A percentile compares a stretch with the other conserved stretches of the same genome.
Conservation (phyloP, 2,888 invertebrate species). For the Schrankia costaestrigalis region DNA sequence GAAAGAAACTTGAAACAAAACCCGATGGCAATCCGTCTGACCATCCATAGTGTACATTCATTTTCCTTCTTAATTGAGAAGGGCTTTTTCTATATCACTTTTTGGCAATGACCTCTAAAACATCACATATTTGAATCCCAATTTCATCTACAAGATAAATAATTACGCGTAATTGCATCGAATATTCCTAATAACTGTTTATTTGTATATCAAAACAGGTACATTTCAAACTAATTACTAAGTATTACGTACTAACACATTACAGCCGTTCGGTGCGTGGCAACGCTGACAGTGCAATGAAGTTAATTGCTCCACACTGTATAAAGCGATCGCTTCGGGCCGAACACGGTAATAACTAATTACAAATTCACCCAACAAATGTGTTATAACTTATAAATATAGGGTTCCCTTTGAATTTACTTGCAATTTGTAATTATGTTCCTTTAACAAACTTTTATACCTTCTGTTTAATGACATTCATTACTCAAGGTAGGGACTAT, state of each 20-base stretch:
- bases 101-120: too few species aligned
- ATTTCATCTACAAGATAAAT: too few species aligned
- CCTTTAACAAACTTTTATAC: background rate
- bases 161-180: background rate
- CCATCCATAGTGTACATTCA: too few species aligned
- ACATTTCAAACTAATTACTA: conserved; percentile 22
- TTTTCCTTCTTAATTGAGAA: too few species aligned
- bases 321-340: conserved; percentile 40
- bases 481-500: too few species aligned
- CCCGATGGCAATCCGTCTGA: too few species aligned
- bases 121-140: too few species aligned
- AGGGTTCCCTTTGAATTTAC: background rate
- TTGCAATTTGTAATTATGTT: background rate
- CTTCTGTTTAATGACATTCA: too few species aligned
- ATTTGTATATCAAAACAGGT: conserved; percentile 6
- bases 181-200: background rate
- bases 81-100: too few species aligned
- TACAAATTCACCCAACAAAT: conserved; percentile 36
- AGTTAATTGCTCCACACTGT: conserved; percentile 39
- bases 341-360: conserved; percentile 44
- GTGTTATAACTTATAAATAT: conserved; percentile 8
- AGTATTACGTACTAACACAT: conserved; percentile 20
- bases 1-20: too few species aligned
- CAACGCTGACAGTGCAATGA: conserved; percentile 30
- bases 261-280: conserved; percentile 17